Percentiles rank a stretch among this genome's conserved stretches.
Evolutionary conservation across 2,888 invertebrate genomes (phyloP).

Genomic region (Caenorhabditis auriculariae): DNA sequence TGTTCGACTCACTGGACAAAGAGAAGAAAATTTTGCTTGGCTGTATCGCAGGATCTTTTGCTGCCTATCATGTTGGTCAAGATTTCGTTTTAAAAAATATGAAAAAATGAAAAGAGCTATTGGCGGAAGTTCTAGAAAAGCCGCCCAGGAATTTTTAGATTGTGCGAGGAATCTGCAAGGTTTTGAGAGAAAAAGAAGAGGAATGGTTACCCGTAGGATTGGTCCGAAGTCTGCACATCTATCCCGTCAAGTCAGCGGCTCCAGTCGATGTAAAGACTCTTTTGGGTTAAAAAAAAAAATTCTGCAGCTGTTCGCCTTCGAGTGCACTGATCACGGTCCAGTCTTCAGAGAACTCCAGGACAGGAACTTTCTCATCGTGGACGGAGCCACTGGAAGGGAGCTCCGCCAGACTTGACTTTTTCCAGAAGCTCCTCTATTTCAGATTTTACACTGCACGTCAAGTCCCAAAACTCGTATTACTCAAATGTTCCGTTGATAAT

Average conservation of each 20-base stretch:
- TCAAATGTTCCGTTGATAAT: slow-evolving; percentile 13
- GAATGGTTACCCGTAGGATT: slow-evolving; percentile 40
- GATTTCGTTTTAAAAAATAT: background rate
- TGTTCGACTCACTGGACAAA: slow-evolving; percentile 12
- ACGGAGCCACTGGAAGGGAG: slow-evolving; percentile 31
- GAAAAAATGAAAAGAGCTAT: slow-evolving; percentile 1
- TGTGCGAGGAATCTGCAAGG: slow-evolving; percentile 1
- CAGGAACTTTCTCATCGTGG: slow-evolving; percentile 27
- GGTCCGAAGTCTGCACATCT: slow-evolving; percentile 33
- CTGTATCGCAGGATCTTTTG: slow-evolving; percentile 29
- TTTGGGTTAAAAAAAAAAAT: background rate
- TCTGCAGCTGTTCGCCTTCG: slow-evolving; percentile 36
- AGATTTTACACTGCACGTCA: slow-evolving; percentile 38
- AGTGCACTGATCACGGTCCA: slow-evolving; percentile 25
- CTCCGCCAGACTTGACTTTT: background rate
- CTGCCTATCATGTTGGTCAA: slow-evolving; percentile 28
- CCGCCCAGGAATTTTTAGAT: slow-evolving; percentile 6
- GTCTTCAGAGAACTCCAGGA: slow-evolving; percentile 25
- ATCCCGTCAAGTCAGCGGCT: slow-evolving; percentile 35
- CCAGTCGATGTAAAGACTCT: slow-evolving; percentile 13
- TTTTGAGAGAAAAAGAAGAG: background rate
- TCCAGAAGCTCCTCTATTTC: background rate
- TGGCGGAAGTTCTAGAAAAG: slow-evolving; percentile 1
- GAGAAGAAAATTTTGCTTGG: slow-evolving; percentile 28
- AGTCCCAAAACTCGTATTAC: slow-evolving; percentile 25